A percentile compares a stretch with the other conserved stretches of the same genome.
phyloP scores from a whole-genome alignment of 2,113 vertebrate species.

The Rutilus rutilus region DNA sequence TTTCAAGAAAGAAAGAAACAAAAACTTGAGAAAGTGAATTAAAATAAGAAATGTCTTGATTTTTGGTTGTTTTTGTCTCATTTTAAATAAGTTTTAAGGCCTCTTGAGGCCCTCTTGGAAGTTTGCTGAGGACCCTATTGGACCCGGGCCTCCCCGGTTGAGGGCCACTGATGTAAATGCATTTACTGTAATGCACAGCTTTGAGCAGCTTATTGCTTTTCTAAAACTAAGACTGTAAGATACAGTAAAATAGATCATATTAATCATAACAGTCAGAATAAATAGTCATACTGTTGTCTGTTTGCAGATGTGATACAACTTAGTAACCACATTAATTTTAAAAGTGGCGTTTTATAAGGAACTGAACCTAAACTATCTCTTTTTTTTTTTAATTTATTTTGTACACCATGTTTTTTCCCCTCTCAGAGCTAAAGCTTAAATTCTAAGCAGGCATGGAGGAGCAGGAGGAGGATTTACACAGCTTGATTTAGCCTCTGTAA shows the following conservation, averaged over 20 bases:
- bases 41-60: too few species aligned
- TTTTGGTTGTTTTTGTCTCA: too few species aligned
- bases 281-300: background rate
- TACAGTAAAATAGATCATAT: background rate
- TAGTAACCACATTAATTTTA: background rate
- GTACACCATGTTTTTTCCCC: conserved; percentile 13
- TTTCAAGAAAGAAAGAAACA: background rate
- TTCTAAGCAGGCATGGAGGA: conserved; percentile 32
- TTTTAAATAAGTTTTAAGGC: too few species aligned
- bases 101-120: too few species aligned
- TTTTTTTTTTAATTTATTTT: background rate
- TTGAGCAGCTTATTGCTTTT: background rate
- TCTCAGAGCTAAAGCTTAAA: conserved; percentile 47
- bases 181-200: background rate
- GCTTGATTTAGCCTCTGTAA: conserved; percentile 44
- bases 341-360: background rate
- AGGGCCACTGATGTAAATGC: background rate
- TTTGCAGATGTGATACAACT: background rate
- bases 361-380: background rate
- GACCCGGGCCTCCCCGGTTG: background rate
- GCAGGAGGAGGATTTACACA: conserved; percentile 40
- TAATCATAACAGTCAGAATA: background rate
- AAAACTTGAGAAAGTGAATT: too few species aligned
- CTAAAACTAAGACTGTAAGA: background rate
- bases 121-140: too few species aligned